Evolutionary conservation across 1,140 invertebrate genomes (phyloP), one percentile per base, ranked within the genome.

Genomic region (Agrypnia vestita): DNA sequence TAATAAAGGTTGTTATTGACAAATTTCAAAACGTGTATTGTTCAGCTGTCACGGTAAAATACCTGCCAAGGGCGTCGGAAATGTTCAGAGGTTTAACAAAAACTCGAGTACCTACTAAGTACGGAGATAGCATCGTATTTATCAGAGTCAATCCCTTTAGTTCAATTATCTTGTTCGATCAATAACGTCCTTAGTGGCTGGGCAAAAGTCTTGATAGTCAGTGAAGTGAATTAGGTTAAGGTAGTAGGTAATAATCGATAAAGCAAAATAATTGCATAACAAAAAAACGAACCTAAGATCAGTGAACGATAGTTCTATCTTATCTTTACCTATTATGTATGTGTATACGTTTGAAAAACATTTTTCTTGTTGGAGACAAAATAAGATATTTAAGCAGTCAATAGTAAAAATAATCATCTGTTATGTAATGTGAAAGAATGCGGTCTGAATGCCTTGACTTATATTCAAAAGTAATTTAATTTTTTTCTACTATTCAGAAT

Each of bases 211-310:
- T 19, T 11, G 19, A 19, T 19, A 19, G 13, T 44, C 62, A 44
- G 21, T 64, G 17, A 19, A 51, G 13, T 51, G 67, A 71, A 49
- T 71, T 51, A 19, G 67, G 67, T 71, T 71, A 71, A 71, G 67
- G 67, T 49, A 51, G 17, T 49, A 47, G 11, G 25, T 12, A 49
- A 21, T 11, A 71, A 17, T 49, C 15, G 67, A 71, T 71, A 49
- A 51, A 15, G 49, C 17, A 71, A 71, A 71, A 51, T 19, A 62
- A 71, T 49, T 71, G 46, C 67, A 71, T 71, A 49, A 71, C 12
- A 43, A 21, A 9, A 21, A 21, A 35, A 62, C 4, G 3, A 13
- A 49, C 59, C 67, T 51, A 49, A 25, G 67, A 71, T 47, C 67
- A 71, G 13, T 71, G 67, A 17, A 71, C 67, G 67, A 71, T 71